phyloP scores from a whole-genome alignment of 1,140 invertebrate species.

The Nomia melanderi region DNA sequence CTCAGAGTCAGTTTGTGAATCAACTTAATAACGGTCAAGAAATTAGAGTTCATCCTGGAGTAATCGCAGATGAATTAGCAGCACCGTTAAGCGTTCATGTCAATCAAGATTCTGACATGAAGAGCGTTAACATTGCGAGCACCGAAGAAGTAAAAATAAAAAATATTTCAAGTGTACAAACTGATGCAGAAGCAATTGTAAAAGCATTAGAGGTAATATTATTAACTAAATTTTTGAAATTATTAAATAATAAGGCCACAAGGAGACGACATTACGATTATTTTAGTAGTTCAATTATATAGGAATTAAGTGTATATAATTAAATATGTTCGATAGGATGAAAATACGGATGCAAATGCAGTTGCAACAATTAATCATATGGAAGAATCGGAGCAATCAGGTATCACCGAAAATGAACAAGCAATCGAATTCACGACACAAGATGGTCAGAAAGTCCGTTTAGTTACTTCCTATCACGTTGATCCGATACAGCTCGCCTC shows the following conservation, averaged over 20 bases:
- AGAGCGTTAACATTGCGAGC: slow-evolving; percentile 33
- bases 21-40: slow-evolving; percentile 76
- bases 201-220: slow-evolving; percentile 70
- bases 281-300: no score
- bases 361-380: slow-evolving; percentile 74
- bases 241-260: no score
- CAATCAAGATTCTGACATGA: slow-evolving; percentile 53
- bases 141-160: slow-evolving; percentile 26
- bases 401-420: slow-evolving; percentile 71
- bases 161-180: slow-evolving; percentile 58
- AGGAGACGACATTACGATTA: no score
- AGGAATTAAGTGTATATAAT: neutral
- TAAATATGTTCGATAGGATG: slow-evolving; percentile 59
- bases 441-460: slow-evolving; percentile 80
- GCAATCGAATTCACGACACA: slow-evolving; percentile 79
- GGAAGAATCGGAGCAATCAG: slow-evolving; percentile 63
- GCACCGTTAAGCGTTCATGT: slow-evolving; percentile 63
- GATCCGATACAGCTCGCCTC: slow-evolving; percentile 77
- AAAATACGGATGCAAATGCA: slow-evolving; percentile 69
- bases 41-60: slow-evolving; percentile 73
- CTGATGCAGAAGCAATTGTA: slow-evolving; percentile 70
- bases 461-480: slow-evolving; percentile 78
- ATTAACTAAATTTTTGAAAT: slow-evolving; percentile 17
- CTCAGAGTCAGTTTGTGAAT: slow-evolving; percentile 80
- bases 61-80: slow-evolving; percentile 62